Evolutionary conservation across 2,888 invertebrate species (phyloP).

Genomic region (Lymantria monacha): DNA sequence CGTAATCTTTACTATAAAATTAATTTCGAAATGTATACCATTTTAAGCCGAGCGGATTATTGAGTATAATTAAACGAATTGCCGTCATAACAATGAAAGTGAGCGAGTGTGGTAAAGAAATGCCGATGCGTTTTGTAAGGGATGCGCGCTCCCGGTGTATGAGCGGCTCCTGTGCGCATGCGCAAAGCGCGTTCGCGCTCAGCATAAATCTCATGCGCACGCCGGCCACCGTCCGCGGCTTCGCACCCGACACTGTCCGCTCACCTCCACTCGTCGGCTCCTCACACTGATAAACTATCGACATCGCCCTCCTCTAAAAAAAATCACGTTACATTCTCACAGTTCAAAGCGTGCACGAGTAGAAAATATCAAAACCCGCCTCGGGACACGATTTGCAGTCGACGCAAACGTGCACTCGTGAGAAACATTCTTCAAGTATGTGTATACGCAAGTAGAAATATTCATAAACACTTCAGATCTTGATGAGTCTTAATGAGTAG

Average conservation of each 20-base stretch:
- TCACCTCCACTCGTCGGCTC: constrained; percentile 13
- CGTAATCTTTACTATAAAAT: constrained; percentile 39
- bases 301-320: constrained; percentile 45
- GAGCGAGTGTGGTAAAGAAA: constrained; percentile 49
- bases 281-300: constrained; percentile 48
- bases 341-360: constrained; percentile 34
- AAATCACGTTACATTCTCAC: constrained; percentile 49
- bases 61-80: constrained; percentile 51
- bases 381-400: constrained; percentile 49
- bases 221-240: constrained; percentile 50
- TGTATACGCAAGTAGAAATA: constrained; percentile 16
- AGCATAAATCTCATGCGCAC: constrained; percentile 22
- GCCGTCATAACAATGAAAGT: constrained; percentile 51
- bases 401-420: constrained; percentile 34
- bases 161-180: constrained; percentile 38
- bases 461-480: constrained; percentile 1
- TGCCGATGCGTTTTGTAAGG: constrained; percentile 42
- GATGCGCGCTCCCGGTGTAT: constrained; percentile 42
- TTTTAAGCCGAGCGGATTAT: constrained; percentile 57
- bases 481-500: constrained; percentile 10
- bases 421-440: constrained; percentile 13
- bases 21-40: constrained; percentile 53
- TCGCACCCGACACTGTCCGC: constrained; percentile 51
- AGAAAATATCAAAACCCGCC: constrained; percentile 40
- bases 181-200: constrained; percentile 13